A percentile compares a stretch with the other conserved stretches of the same genome.
Evolutionary conservation across 2,888 invertebrate genomes (phyloP).

Genomic region (Troilus luridus): DNA sequence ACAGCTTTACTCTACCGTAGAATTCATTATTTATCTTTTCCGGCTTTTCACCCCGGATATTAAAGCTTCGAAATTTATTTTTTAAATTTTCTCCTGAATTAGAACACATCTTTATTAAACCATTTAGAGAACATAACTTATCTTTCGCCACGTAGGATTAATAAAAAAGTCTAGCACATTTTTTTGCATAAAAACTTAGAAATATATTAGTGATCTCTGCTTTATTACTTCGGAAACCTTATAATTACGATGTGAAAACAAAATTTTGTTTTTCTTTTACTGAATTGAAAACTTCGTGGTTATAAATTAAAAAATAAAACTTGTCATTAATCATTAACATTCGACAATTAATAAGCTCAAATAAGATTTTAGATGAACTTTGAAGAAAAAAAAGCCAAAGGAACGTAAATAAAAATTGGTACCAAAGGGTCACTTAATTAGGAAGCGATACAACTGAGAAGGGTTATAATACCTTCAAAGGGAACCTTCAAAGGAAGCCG

Average conservation of each 20-base stretch:
- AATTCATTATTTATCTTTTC: constrained; percentile 14
- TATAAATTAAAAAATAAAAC: too few species aligned
- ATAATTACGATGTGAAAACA: neutral
- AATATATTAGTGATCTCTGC: neutral
- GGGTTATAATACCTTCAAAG: too few species aligned
- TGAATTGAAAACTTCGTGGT: too few species aligned
- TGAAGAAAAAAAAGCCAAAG: too few species aligned
- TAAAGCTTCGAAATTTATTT: neutral
- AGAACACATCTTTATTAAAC: neutral
- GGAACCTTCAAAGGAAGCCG: too few species aligned
- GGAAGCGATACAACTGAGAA: too few species aligned
- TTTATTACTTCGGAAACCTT: neutral
- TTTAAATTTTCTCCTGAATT: neutral
- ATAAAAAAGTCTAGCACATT: neutral
- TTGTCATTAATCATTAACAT: too few species aligned
- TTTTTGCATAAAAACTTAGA: neutral
- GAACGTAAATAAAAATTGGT: too few species aligned
- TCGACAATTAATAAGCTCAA: too few species aligned
- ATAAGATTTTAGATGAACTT: too few species aligned
- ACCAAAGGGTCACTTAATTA: too few species aligned
- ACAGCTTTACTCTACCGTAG: constrained; percentile 2
- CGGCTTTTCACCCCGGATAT: constrained; percentile 11
- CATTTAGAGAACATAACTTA: neutral
- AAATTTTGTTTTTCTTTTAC: neutral
- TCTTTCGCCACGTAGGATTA: neutral